Evolutionary conservation across 2,797 vertebrate genomes (phyloP).

Genomic region (Gymnocypris eckloni): DNA sequence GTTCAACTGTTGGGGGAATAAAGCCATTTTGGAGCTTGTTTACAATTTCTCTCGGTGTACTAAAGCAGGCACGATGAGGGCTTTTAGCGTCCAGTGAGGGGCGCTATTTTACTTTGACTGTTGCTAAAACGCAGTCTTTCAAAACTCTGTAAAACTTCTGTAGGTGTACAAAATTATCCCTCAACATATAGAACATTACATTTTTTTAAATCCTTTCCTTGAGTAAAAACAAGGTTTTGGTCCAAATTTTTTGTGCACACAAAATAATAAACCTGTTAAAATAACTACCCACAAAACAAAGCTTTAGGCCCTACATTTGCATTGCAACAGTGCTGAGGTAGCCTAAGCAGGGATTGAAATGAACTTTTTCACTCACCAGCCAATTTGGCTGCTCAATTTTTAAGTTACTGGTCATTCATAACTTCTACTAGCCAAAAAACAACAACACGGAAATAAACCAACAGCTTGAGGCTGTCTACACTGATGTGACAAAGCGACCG

Average conservation of each 20-base stretch:
- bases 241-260: conserved; percentile 73
- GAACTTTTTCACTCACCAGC: too few species aligned
- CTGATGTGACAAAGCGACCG: too few species aligned
- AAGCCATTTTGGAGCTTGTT: conserved; percentile 8
- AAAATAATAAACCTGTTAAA: conserved; percentile 74
- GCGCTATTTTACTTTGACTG: conserved; percentile 72
- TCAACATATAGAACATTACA: conserved; percentile 15
- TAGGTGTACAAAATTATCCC: conserved; percentile 20
- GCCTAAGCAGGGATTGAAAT: neutral
- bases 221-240: conserved; percentile 69
- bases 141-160: neutral
- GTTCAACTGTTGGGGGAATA: conserved; percentile 1
- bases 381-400: too few species aligned
- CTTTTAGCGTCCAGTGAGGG: conserved; percentile 68
- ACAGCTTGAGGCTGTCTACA: too few species aligned
- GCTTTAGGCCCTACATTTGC: conserved; percentile 57
- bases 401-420: too few species aligned
- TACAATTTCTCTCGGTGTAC: neutral
- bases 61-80: neutral
- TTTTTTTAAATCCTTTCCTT: conserved; percentile 64
- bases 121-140: neutral
- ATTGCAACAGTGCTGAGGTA: conserved; percentile 24
- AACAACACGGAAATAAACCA: too few species aligned
- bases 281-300: conserved; percentile 59
- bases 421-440: too few species aligned